Percentiles rank a stretch among this genome's conserved stretches.
These are phyloP conservation scores for Chelon labrosus DNA, from an alignment of 2,797 vertebrate species.

Conservation along the genomic window DNA sequence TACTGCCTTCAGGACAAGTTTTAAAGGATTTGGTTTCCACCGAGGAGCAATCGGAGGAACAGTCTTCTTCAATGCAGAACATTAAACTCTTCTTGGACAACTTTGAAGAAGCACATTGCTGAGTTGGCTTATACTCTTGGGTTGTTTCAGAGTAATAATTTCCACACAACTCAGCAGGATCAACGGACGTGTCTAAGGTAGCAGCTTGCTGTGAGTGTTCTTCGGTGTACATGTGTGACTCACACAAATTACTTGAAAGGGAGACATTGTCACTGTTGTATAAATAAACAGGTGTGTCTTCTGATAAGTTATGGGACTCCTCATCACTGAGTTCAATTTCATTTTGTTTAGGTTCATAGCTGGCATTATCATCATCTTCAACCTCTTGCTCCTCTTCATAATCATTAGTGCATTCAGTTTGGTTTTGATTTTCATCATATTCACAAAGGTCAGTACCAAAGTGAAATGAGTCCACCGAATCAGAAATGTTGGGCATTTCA, in stretches of 20 bases:
- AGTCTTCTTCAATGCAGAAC: constrained; percentile 68
- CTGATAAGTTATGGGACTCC: constrained; percentile 23
- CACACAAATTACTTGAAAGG: constrained; percentile 29
- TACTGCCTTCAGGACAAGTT: constrained; percentile 69
- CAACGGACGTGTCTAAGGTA: neutral
- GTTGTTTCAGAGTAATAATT: constrained; percentile 22
- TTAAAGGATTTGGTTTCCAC: constrained; percentile 76
- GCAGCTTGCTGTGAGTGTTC: constrained; percentile 19
- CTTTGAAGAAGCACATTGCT: constrained; percentile 32
- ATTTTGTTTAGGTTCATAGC: constrained; percentile 26
- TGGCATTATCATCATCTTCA: constrained; percentile 43
- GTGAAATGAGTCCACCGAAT: constrained; percentile 51
- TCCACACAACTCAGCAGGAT: constrained; percentile 17
- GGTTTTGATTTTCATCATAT: constrained; percentile 33
- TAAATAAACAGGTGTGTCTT: constrained; percentile 33
- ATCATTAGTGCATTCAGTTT: constrained; percentile 35
- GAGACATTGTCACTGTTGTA: constrained; percentile 27
- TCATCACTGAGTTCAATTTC: constrained; percentile 32
- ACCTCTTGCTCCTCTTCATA: constrained; percentile 17
- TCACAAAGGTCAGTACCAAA: constrained; percentile 47
- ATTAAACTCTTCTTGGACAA: constrained; percentile 4
- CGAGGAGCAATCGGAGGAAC: constrained; percentile 75
- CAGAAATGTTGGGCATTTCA: constrained; percentile 26
- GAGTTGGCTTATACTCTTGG: constrained; percentile 31
- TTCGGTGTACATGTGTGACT: constrained; percentile 14